These are phyloP conservation scores for Drosophila subsilvestris DNA, from an alignment of 2,888 invertebrate genomes.

Conservation along the genomic window DNA sequence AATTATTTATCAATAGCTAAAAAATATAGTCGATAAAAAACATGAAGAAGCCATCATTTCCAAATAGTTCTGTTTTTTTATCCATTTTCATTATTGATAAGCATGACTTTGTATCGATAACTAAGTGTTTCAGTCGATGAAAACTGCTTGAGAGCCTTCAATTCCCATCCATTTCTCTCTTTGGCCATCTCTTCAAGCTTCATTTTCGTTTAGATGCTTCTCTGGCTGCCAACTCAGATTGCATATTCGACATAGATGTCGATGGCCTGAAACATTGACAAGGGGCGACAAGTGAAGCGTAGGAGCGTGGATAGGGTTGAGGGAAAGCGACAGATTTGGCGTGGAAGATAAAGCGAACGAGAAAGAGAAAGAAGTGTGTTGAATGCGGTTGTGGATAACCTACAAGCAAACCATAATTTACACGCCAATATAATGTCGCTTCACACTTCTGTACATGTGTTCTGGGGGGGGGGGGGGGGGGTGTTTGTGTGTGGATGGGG, in stretches of 20 bases:
- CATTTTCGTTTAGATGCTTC: background rate
- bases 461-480: background rate
- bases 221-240: background rate
- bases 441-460: slow-evolving; percentile 17
- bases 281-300: background rate
- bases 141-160: background rate
- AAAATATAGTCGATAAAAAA: no score
- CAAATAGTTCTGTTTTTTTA: no score
- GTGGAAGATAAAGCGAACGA: background rate
- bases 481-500: slow-evolving; percentile 33
- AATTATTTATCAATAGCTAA: no score
- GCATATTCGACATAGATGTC: background rate
- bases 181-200: background rate
- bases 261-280: slow-evolving; percentile 3
- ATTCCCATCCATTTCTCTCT: background rate
- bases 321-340: background rate
- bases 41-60: no score
- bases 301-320: no score
- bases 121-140: background rate
- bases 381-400: slow-evolving; percentile 20
- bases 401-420: slow-evolving; percentile 59
- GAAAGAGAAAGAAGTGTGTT: background rate
- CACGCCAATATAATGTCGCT: slow-evolving; percentile 52
- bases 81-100: background rate
- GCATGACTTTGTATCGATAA: background rate